A percentile compares a stretch with the other conserved stretches of the same genome.
These are phyloP conservation scores for Escarpia spicata DNA, from an alignment of 2,888 invertebrate species.

Conservation along the genomic window DNA sequence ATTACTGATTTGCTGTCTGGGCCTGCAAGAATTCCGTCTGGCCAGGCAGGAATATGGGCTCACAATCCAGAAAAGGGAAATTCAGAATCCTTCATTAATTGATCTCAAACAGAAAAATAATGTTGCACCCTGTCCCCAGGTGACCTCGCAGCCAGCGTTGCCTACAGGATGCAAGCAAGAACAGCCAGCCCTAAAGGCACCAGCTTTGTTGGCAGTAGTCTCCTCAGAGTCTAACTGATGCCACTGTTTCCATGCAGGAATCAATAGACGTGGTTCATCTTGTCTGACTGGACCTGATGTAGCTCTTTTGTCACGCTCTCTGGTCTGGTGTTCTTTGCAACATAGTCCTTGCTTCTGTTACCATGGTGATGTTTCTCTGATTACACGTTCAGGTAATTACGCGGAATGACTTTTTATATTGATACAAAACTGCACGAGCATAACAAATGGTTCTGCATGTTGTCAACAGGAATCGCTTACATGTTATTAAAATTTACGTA, in stretches of 20 bases:
- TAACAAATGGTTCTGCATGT: neutral
- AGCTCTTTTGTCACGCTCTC: neutral
- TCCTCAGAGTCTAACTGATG: neutral
- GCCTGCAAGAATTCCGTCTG: too few species aligned
- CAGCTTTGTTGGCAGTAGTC: neutral
- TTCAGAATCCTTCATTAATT: neutral
- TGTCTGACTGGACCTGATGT: neutral
- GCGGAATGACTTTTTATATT: slow-evolving; percentile 10
- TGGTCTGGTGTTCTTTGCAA: neutral
- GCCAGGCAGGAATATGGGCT: too few species aligned
- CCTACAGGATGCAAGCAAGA: neutral
- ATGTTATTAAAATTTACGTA: too few species aligned
- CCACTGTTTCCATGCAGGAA: neutral
- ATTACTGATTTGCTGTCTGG: too few species aligned
- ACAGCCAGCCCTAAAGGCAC: neutral
- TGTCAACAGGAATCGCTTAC: neutral
- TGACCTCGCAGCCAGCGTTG: neutral
- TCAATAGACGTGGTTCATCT: neutral
- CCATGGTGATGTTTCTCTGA: neutral
- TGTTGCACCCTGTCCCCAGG: neutral
- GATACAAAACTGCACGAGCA: neutral
- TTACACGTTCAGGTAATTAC: neutral
- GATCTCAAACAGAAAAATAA: neutral
- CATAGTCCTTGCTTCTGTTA: neutral
- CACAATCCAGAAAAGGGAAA: neutral